phyloP scores from a whole-genome alignment of 2,797 vertebrate species.

The Takifugu ocellatus region DNA sequence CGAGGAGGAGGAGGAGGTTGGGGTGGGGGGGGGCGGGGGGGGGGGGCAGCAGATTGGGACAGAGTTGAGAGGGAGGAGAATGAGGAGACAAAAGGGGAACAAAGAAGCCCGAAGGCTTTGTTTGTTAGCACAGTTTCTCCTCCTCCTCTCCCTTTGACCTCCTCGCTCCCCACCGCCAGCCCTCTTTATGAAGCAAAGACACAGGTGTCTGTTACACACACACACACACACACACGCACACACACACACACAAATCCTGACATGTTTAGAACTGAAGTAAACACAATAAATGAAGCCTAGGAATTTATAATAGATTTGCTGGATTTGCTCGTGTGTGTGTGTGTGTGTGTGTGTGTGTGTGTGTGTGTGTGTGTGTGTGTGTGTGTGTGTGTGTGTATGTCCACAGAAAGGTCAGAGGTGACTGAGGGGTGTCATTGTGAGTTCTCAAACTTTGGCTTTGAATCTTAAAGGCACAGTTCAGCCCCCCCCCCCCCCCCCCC shows the following conservation, averaged over 20 bases:
- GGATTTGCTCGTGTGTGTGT: constrained; percentile 37
- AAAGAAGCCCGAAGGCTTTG: constrained; percentile 75
- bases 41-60: constrained; percentile 55
- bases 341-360: constrained; percentile 27
- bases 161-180: constrained; percentile 62
- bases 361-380: constrained; percentile 24
- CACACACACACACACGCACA: constrained; percentile 9
- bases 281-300: constrained; percentile 63
- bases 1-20: constrained; percentile 64
- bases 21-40: constrained; percentile 48
- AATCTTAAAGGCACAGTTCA: background rate
- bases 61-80: constrained; percentile 68
- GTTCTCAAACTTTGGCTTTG: constrained; percentile 19
- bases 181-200: constrained; percentile 67
- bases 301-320: constrained; percentile 70
- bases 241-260: constrained; percentile 7
- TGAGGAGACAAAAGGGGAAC: constrained; percentile 71
- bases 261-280: constrained; percentile 40
- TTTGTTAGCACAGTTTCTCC: constrained; percentile 75
- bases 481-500: too few relatives aligned
- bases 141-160: constrained; percentile 50
- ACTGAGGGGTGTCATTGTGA: constrained; percentile 63
- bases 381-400: constrained; percentile 20
- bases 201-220: constrained; percentile 63
- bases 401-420: constrained; percentile 76